Evolutionary conservation across 2,113 vertebrate genomes (phyloP).

Genomic region (Lampris incognitus): DNA sequence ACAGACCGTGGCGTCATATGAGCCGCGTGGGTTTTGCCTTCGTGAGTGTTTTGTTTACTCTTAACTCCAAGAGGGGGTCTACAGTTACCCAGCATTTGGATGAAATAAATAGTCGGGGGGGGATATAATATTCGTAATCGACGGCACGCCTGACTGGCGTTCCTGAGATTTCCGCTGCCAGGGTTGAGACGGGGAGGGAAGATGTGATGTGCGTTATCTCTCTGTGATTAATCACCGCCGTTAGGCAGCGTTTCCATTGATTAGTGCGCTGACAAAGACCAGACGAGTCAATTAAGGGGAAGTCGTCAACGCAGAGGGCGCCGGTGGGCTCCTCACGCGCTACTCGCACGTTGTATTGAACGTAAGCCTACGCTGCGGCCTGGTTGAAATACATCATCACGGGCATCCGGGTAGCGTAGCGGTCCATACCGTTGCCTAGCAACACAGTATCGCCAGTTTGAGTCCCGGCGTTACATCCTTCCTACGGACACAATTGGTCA

Average conservation of each 20-base stretch:
- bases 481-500: no score
- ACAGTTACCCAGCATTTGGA: slow-evolving; percentile 40
- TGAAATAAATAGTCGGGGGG: slow-evolving; percentile 33
- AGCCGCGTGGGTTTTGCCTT: not conserved
- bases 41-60: slow-evolving; percentile 42
- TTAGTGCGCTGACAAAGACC: slow-evolving; percentile 36
- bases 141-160: slow-evolving; percentile 12
- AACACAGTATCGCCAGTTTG: no score
- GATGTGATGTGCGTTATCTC: slow-evolving; percentile 12
- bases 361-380: not conserved
- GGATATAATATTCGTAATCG: slow-evolving; percentile 22
- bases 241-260: slow-evolving; percentile 71
- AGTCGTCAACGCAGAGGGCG: slow-evolving; percentile 12
- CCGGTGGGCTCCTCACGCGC: slow-evolving; percentile 14
- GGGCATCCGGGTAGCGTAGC: no score
- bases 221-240: slow-evolving; percentile 76
- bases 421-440: no score
- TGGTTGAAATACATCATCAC: not conserved
- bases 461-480: no score
- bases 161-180: slow-evolving; percentile 27
- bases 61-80: slow-evolving; percentile 27
- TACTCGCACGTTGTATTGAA: slow-evolving; percentile 46
- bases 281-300: no score
- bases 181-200: slow-evolving; percentile 12
- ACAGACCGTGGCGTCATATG: slow-evolving; percentile 20